Evolutionary conservation across 2,113 vertebrate genomes (phyloP), one percentile per base, ranked within the genome.

Genomic region (Gopherus evgoodei): DNA sequence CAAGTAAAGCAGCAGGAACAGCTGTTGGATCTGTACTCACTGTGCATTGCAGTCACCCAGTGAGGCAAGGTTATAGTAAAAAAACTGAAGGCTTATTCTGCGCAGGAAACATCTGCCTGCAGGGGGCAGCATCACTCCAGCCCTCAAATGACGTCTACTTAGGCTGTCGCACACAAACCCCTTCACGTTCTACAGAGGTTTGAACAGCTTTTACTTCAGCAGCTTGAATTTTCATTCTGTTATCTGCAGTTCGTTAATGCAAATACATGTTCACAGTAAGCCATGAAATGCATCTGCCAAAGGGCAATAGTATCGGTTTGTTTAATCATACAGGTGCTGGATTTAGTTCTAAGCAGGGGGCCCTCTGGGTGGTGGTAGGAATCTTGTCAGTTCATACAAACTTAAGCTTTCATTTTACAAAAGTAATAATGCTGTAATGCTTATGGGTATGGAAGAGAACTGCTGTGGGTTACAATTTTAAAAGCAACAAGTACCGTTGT

Each of bases 51-150:
- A n/a, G 35, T 75, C 69, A 75, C 35, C n/a, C 69, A 75, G 4
- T 11, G 21, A 21, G 10, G 17, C 69, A 75, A 38, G 69, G n/a
- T 42, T 38, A 42, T 38, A 62, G 13, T 16, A 35, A 35, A 62
- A 16, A 16, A 31, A 62, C 25, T 7, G 6, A 62, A 62, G 59
- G 29, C 59, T 62, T 35, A 31, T 14, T 62, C 59, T 42, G 7
- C 38, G 75, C 25, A 29, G 13, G 42, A 24, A 78, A 25, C 38
- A 29, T 3, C 12, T 3, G 44, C 42, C 81, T 78, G 69, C 85
- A 93, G 96, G 1, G 31, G 93, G 94, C 96, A 97, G 93, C 88
- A 91, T 3, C 17, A 52, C 54, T 83, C 95, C 86, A 86, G 47
- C 4, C 65, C 62, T 72, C 5, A 83, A 44, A 35, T 47, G 38